These are phyloP conservation scores for Malurus splendens DNA, from an alignment of 2,797 vertebrate species.

Conservation along the genomic window DNA sequence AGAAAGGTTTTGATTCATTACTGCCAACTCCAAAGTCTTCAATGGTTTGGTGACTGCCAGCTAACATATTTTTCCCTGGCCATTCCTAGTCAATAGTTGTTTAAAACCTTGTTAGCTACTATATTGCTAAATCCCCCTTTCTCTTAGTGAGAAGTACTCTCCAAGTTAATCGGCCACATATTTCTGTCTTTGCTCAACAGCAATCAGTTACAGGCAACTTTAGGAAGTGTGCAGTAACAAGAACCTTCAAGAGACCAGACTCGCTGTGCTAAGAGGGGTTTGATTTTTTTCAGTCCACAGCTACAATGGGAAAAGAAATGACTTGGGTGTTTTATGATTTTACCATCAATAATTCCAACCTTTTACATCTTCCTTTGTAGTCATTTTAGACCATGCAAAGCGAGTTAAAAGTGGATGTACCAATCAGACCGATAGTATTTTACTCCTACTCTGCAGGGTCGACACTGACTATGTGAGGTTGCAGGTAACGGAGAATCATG, in stretches of 20 bases:
- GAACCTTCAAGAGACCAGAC: not conserved
- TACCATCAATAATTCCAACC: conserved; percentile 15
- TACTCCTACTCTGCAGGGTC: conserved; percentile 20
- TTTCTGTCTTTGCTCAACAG: not conserved
- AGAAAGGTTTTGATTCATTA: not conserved
- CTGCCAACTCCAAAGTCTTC: not conserved
- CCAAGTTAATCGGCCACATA: not conserved
- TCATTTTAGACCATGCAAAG: conserved; percentile 15
- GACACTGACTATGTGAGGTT: not conserved
- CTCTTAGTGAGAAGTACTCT: not conserved
- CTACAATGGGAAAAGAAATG: not conserved
- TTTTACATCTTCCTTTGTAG: not conserved
- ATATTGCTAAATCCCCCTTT: not conserved
- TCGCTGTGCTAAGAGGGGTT: not conserved
- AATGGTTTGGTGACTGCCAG: not conserved
- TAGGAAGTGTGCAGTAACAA: not conserved
- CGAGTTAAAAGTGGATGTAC: not conserved
- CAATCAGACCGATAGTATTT: conserved; percentile 21
- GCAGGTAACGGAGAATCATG: conserved; percentile 21
- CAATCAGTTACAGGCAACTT: not conserved
- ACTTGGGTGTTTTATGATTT: not conserved
- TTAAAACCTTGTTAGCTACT: not conserved
- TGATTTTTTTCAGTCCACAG: not conserved
- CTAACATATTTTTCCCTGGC: not conserved
- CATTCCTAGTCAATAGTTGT: not conserved